These are phyloP conservation scores for Cephus pulcher DNA, from an alignment of 2,888 invertebrate species.

Conservation along the genomic window DNA sequence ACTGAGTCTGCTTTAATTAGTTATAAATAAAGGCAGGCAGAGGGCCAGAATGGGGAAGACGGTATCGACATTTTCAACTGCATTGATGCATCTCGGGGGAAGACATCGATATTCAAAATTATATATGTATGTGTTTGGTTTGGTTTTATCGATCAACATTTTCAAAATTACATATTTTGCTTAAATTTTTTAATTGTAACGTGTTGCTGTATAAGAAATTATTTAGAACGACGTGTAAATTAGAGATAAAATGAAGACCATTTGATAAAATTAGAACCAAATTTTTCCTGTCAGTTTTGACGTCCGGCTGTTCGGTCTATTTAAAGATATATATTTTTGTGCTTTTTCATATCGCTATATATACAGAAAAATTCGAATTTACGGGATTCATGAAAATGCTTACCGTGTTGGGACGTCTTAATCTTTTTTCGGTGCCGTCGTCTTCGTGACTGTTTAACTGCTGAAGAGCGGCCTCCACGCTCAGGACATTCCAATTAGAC, in stretches of 20 bases:
- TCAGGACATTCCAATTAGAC: constrained; percentile 66
- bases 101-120: background rate
- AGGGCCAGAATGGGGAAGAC: constrained; percentile 42
- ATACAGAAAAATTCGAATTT: background rate
- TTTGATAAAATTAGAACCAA: background rate
- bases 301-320: background rate
- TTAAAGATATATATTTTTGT: background rate
- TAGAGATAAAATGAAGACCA: background rate
- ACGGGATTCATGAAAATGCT: constrained; percentile 17
- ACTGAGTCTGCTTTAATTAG: constrained; percentile 56
- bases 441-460: constrained; percentile 56
- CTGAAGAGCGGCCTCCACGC: constrained; percentile 61
- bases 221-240: background rate
- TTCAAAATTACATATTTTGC: background rate
- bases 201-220: background rate
- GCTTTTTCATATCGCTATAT: background rate
- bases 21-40: constrained; percentile 60
- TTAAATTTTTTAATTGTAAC: background rate
- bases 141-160: background rate
- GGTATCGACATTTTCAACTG: constrained; percentile 37
- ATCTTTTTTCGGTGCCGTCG: constrained; percentile 38
- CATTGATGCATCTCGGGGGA: constrained; percentile 12
- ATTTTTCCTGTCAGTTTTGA: background rate
- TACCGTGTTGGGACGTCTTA: constrained; percentile 56
- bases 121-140: background rate